A percentile compares a stretch with the other conserved stretches of the same genome.
These are phyloP conservation scores for Labeo rohita DNA, from an alignment of 2,113 vertebrate genomes.

Conservation along the genomic window DNA sequence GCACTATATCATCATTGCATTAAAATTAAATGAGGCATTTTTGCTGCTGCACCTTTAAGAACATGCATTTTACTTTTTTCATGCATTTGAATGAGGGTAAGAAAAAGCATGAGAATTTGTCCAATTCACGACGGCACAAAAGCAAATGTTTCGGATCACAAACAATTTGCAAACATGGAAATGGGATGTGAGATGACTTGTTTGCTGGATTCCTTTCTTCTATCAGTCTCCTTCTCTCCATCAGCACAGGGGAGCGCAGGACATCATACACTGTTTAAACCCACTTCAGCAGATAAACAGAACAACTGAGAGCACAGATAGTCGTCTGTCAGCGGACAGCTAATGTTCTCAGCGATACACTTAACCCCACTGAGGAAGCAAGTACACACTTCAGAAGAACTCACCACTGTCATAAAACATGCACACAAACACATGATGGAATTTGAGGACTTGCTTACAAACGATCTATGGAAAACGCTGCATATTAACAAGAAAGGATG, in stretches of 20 bases:
- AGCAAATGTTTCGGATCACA: background rate
- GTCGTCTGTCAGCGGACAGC: background rate
- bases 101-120: background rate
- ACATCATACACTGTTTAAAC: background rate
- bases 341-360: background rate
- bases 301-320: background rate
- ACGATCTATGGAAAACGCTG: background rate
- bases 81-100: background rate
- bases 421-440: background rate
- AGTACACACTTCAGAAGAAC: background rate
- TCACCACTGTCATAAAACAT: background rate
- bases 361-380: conserved; percentile 22
- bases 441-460: background rate
- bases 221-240: background rate
- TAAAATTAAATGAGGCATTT: background rate
- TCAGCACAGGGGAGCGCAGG: background rate
- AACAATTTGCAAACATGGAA: background rate
- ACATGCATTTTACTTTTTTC: no score
- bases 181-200: background rate
- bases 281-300: background rate
- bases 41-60: no score
- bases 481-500: background rate
- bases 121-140: background rate
- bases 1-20: no score
- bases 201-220: background rate